Evolutionary conservation across 2,113 vertebrate genomes (phyloP).

Genomic region (Siniperca chuatsi): DNA sequence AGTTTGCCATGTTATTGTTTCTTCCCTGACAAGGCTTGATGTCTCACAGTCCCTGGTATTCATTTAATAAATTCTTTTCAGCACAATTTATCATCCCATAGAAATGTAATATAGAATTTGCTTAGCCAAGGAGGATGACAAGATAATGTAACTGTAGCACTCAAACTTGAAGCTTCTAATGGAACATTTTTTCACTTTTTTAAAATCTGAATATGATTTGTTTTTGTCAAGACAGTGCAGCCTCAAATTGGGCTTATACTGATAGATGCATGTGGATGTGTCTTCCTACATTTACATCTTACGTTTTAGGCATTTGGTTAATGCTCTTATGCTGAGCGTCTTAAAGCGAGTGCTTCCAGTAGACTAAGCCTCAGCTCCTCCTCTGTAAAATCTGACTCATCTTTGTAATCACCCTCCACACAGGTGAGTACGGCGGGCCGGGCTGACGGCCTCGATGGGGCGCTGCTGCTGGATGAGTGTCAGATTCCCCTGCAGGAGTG

Average conservation of each 20-base stretch:
- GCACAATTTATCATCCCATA: constrained; percentile 18
- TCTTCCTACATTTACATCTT: constrained; percentile 34
- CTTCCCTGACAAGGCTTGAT: constrained; percentile 16
- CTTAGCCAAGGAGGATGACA: constrained; percentile 17
- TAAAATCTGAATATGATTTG: constrained; percentile 21
- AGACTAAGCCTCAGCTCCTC: constrained; percentile 20
- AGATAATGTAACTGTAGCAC: constrained; percentile 11
- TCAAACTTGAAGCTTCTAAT: constrained; percentile 13
- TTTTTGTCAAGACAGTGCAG: constrained; percentile 26
- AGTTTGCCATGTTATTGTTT: constrained; percentile 16
- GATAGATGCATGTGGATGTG: background rate
- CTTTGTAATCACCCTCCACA: constrained; percentile 39
- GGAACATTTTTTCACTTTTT: constrained; percentile 15
- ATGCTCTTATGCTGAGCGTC: constrained; percentile 49
- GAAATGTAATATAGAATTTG: constrained; percentile 18
- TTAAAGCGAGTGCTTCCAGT: constrained; percentile 46
- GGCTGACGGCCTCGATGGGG: constrained; percentile 90
- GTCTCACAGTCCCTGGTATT: constrained; percentile 7
- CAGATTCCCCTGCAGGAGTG: constrained; percentile 89
- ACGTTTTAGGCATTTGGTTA: constrained; percentile 29
- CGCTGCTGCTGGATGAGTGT: constrained; percentile 90
- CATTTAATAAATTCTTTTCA: constrained; percentile 36
- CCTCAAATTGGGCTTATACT: constrained; percentile 25
- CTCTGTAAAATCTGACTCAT: constrained; percentile 41
- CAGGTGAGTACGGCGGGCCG: constrained; percentile 91